phyloP scores from a whole-genome alignment of 2,888 invertebrate species.

The Melanostoma scalare region DNA sequence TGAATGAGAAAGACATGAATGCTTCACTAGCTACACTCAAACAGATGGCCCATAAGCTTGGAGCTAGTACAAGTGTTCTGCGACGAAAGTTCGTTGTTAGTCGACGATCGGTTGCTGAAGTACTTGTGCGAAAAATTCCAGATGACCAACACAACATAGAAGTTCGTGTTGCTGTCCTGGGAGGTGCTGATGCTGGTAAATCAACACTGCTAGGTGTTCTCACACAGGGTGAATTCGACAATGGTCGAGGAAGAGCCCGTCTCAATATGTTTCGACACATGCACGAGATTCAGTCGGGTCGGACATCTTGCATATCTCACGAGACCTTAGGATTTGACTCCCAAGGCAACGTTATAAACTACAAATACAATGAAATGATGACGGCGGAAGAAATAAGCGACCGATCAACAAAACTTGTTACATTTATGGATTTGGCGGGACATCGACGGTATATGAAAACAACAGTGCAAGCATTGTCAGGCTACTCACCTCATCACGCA shows the following conservation, averaged over 20 bases:
- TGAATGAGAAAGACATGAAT: constrained; percentile 92
- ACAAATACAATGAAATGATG: constrained; percentile 93
- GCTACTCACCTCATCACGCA: constrained; percentile 95
- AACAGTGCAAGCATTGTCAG: constrained; percentile 96
- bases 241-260: constrained; percentile 96
- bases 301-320: constrained; percentile 97
- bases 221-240: constrained; percentile 97
- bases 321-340: constrained; percentile 98
- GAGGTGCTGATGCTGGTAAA: constrained; percentile 98
- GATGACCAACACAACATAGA: constrained; percentile 95
- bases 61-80: constrained; percentile 90
- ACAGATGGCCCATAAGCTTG: constrained; percentile 93
- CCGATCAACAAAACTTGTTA: constrained; percentile 94
- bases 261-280: constrained; percentile 97
- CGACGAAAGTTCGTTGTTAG: constrained; percentile 85
- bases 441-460: constrained; percentile 97
- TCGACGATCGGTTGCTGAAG: constrained; percentile 90
- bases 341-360: constrained; percentile 92
- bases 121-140: constrained; percentile 93
- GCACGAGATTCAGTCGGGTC: constrained; percentile 96
- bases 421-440: constrained; percentile 97
- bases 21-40: constrained; percentile 92
- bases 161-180: constrained; percentile 95
- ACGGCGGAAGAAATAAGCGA: constrained; percentile 97
- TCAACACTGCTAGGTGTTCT: constrained; percentile 97